Percentiles rank a stretch among this genome's conserved stretches.
These are phyloP conservation scores for Drosophila sechellia DNA, from an alignment of 1,140 invertebrate species.

Conservation along the genomic window DNA sequence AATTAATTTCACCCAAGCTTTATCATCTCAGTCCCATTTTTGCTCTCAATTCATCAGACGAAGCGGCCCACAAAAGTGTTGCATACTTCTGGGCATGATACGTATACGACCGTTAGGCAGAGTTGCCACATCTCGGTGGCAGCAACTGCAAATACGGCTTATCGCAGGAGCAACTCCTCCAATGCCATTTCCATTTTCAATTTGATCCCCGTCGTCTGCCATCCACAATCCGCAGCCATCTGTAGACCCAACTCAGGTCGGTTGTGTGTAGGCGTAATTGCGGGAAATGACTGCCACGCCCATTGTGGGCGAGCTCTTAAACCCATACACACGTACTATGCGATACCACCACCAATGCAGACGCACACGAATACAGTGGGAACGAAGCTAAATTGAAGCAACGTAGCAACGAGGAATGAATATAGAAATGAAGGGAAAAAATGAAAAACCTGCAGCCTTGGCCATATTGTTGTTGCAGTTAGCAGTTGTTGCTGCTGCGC, in stretches of 20 bases:
- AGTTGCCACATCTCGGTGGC: constrained; percentile 32
- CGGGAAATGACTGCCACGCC: constrained; percentile 79
- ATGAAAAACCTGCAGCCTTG: constrained; percentile 34
- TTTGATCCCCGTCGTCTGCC: constrained; percentile 1
- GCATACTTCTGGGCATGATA: constrained; percentile 63
- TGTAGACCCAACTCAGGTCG: constrained; percentile 16
- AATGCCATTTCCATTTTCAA: constrained; percentile 3
- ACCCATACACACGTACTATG: constrained; percentile 17
- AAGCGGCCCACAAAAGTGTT: constrained; percentile 35
- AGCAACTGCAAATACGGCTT: constrained; percentile 34
- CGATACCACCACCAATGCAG: constrained; percentile 16
- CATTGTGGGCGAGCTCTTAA: constrained; percentile 67
- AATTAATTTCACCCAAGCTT: neutral
- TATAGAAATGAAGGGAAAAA: constrained; percentile 9
- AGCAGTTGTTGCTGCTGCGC: constrained; percentile 24
- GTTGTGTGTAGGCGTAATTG: constrained; percentile 76
- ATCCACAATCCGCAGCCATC: constrained; percentile 11
- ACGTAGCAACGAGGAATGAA: constrained; percentile 59
- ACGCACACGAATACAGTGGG: constrained; percentile 20
- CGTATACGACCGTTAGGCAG: constrained; percentile 30
- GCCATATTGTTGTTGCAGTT: constrained; percentile 39
- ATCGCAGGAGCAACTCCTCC: constrained; percentile 26
- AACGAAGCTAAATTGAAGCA: constrained; percentile 38
- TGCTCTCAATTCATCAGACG: constrained; percentile 5
- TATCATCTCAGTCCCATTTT: neutral